Conservation (phyloP, 2,113 vertebrate species). For the Platysteira castanea region DNA sequence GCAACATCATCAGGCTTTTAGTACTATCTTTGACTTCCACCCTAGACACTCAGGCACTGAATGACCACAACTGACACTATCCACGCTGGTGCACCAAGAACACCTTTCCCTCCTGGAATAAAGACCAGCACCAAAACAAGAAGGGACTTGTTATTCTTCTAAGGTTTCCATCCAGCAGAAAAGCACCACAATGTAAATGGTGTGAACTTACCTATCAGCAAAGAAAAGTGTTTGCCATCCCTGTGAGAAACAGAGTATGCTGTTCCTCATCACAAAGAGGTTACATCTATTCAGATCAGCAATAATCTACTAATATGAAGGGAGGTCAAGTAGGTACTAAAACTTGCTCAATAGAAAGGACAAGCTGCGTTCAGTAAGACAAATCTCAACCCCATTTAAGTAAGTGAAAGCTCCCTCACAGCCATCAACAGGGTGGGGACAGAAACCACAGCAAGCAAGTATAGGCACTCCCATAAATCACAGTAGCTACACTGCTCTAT, state of each 20-base stretch:
- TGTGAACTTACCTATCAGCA: not conserved
- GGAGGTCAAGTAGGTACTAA: not conserved
- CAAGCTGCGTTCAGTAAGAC: not conserved
- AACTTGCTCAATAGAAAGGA: not conserved
- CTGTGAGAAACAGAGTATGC: not conserved
- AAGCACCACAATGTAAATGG: not conserved
- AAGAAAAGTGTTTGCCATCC: not conserved
- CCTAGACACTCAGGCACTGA: not conserved
- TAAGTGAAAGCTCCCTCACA: not conserved
- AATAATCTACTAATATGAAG: not conserved
- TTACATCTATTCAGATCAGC: not conserved
- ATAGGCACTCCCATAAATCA: conserved; percentile 19
- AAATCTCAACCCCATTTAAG: not conserved
- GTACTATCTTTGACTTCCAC: not conserved
- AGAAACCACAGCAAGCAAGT: not conserved
- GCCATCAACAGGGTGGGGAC: not conserved
- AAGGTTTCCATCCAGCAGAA: not conserved
- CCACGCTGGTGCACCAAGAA: accelerated
- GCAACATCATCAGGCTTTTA: not conserved
- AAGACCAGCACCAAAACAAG: not conserved
- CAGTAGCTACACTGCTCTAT: not conserved
- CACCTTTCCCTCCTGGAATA: not conserved
- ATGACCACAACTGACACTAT: accelerated
- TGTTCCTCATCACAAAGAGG: not conserved
- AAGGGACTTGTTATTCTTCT: not conserved